phyloP scores from a whole-genome alignment of 2,797 vertebrate species.

The Melanotaenia parkinsoni region DNA sequence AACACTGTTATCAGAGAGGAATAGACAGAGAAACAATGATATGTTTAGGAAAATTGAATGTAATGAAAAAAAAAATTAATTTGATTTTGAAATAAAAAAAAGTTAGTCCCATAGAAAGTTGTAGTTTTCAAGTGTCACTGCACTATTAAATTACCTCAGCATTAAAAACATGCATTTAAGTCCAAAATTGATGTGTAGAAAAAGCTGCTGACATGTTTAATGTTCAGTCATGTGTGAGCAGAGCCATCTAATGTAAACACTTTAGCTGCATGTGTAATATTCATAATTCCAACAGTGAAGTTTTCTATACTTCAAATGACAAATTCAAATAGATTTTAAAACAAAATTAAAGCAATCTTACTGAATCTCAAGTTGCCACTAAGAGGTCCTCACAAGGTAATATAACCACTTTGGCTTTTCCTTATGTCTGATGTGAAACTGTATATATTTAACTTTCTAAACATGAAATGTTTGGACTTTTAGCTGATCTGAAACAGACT shows the following conservation, averaged over 20 bases:
- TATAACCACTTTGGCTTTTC: slow-evolving; percentile 52
- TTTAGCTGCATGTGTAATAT: slow-evolving; percentile 26
- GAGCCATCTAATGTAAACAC: slow-evolving; percentile 47
- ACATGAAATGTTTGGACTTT: slow-evolving; percentile 63
- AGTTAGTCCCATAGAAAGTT: not conserved
- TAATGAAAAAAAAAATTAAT: not conserved
- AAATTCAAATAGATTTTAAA: slow-evolving; percentile 19
- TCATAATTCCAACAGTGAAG: slow-evolving; percentile 17
- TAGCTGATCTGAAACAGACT: slow-evolving; percentile 66
- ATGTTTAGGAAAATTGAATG: not conserved
- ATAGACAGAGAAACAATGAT: not conserved
- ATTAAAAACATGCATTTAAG: slow-evolving; percentile 13
- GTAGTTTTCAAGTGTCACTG: slow-evolving; percentile 2
- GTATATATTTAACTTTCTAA: slow-evolving; percentile 65
- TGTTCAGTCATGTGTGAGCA: slow-evolving; percentile 23
- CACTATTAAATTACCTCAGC: slow-evolving; percentile 16
- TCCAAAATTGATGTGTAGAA: not conserved
- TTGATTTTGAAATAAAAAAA: too few species aligned
- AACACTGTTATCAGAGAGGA: too few species aligned
- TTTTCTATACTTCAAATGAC: slow-evolving; percentile 11
- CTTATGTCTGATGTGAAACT: slow-evolving; percentile 48
- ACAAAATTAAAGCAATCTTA: slow-evolving; percentile 35
- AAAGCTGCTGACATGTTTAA: slow-evolving; percentile 33
- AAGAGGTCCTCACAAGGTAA: slow-evolving; percentile 26
- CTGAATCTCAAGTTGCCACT: slow-evolving; percentile 43